Evolutionary conservation across 2,888 invertebrate species (phyloP), one percentile per base, ranked within the genome.

Genomic region (Tipula lateralis): DNA sequence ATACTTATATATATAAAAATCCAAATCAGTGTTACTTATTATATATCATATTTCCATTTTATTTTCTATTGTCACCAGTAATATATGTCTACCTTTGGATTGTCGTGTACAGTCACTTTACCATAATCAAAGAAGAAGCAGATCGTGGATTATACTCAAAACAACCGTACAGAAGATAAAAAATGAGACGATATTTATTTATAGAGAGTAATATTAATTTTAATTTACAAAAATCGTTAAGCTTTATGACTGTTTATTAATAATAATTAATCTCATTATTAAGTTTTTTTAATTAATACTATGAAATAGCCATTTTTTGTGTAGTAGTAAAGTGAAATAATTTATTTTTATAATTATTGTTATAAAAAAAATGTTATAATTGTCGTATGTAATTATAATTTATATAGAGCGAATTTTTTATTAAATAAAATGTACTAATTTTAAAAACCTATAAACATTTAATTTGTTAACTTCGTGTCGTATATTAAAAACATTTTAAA

Each of bases 101-200:
- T 87, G 96, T 96, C 84, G 95, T 95, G 84, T 96, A 94, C 92
- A 96, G 96, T 88, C 95, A 95, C 89, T 96, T 95, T 89, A 92
- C 94, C 87, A 92, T 95, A 66, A 91, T 92, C 86, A 93, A 94
- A 86, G 95, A 95, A 87, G 93, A 93, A 85, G 94, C 93, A 87
- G 92, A 94, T 87, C 90, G 93, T 85, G 95, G 95, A 82, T 91
- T 94, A n/a, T 95, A 95, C 90, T 92, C 93, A 86, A 94, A 94
- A 88, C 94, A 94, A 86, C 94, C 95, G 0, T 95, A 95, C 88
- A 88, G 90, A 85, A 89, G 90, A 87, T 90, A 88, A 88, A 83
- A 5, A 82, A n/a, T 12, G 29, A 13, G 12, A 9, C 29, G 29
- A 80, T 29, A 29, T n/a, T 7, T 24, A 24, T 66, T 44, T 44